These are phyloP conservation scores for Cantharis lateralis DNA, from an alignment of 2,888 invertebrate genomes.

Conservation along the genomic window DNA sequence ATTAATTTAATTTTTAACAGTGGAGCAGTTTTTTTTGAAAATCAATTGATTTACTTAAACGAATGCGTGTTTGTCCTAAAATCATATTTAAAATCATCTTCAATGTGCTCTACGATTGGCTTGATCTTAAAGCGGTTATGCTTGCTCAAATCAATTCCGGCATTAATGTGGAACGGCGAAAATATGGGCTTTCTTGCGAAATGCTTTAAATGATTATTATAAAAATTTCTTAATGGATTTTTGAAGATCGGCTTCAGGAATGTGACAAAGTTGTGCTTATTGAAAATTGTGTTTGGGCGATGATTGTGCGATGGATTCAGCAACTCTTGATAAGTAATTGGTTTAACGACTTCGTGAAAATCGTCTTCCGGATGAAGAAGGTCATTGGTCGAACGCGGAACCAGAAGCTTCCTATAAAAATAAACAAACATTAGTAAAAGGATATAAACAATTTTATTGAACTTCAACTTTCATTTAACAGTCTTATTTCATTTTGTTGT, in stretches of 20 bases:
- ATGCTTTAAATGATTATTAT: background rate
- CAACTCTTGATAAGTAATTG: background rate
- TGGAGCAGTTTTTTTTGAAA: background rate
- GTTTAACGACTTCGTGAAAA: background rate
- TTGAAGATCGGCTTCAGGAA: background rate
- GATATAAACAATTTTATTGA: background rate
- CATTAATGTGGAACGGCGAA: background rate
- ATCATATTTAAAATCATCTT: constrained; percentile 52
- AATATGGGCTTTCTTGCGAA: background rate
- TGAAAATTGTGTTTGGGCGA: no score
- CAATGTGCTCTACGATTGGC: constrained; percentile 51
- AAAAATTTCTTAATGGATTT: background rate
- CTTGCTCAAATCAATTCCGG: background rate
- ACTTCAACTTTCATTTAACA: background rate
- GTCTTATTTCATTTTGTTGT: background rate
- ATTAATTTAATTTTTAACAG: background rate
- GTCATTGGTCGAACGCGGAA: background rate
- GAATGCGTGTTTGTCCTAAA: constrained; percentile 47
- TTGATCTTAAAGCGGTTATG: constrained; percentile 39
- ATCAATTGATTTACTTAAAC: background rate
- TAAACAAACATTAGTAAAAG: background rate
- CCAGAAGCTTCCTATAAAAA: background rate
- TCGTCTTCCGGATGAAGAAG: background rate
- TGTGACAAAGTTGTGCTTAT: background rate
- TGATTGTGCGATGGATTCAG: background rate